Base-by-base conservation (phyloP, 1,140 invertebrate species). In the Drosophila kikkawai region DNA sequence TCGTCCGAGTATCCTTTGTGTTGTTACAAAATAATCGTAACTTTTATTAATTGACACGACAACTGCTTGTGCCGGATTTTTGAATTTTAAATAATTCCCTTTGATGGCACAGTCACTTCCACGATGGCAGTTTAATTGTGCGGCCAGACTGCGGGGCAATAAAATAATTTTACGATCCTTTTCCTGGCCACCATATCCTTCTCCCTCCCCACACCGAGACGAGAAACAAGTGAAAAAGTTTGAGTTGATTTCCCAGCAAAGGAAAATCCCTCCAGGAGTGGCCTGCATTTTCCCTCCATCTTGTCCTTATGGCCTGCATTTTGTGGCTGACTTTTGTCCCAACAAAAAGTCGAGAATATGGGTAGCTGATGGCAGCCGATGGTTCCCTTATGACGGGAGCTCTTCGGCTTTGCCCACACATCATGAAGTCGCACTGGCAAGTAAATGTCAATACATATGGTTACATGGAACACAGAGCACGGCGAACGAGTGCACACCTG, bases 141-240 rank as follows among this genome's bases (percentile, higher is more conserved):
- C 78, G 77, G 85, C 84, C 84, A 88, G 84, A 71, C 80, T 87
- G 84, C 48, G 63, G 66, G 78, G 85, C 80, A 83, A 88, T 87
- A 84, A 87, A 87, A 87, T 87, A 66, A 87, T 88, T 87, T 87
- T 81, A 88, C 85, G 84, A 87, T 88, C 81, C 75, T 68, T 69
- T 87, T 87, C 26, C 60, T 41, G 51, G 45, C 32, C 45, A 37
- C 37, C 36, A n/a, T 13, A 17, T 47, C 50, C 13, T 4, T 13
- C 17, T 22, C 36, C 44, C 5, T 26, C 29, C 4, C 26, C 26
- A 29, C 26, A 29, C 26, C 48, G 63, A 73, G 79, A 37, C 34
- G 75, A 64, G 55, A 69, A 86, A 73, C 76, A 73, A 77, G 51
- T 56, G 85, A 48, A 87, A 87, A 87, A 78, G 79, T 76, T 82